Percentiles rank a stretch among this genome's conserved stretches.
These are phyloP conservation scores for Pharmacophagus antenor DNA, from an alignment of 2,888 invertebrate species.

Conservation along the genomic window DNA sequence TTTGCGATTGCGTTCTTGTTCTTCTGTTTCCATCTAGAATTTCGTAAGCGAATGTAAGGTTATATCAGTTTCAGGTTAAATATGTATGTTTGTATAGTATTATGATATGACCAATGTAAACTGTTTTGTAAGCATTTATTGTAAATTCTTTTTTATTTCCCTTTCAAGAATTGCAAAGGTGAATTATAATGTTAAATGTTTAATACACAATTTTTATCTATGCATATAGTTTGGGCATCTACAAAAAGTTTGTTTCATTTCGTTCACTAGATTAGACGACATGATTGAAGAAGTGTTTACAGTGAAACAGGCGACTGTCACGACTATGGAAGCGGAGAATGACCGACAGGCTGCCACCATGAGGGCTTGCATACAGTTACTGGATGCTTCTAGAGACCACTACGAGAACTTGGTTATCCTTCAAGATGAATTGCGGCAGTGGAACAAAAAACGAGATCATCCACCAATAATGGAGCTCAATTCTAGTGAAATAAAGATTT, in stretches of 20 bases:
- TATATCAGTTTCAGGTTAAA: background rate
- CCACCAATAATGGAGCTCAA: conserved; percentile 62
- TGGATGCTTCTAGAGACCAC: conserved; percentile 64
- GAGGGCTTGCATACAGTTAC: conserved; percentile 55
- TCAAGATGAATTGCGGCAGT: conserved; percentile 56
- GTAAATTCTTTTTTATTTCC: too few species aligned
- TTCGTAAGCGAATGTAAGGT: conserved; percentile 64
- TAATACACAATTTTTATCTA: too few species aligned
- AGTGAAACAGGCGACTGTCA: conserved; percentile 57
- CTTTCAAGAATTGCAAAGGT: too few species aligned
- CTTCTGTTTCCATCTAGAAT: conserved; percentile 65
- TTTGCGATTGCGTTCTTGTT: conserved; percentile 49
- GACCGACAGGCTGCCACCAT: conserved; percentile 56
- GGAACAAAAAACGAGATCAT: conserved; percentile 41
- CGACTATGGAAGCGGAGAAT: conserved; percentile 53
- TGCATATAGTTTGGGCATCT: too few species aligned
- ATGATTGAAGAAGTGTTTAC: conserved; percentile 62
- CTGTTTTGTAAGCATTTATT: too few species aligned
- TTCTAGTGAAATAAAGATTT: conserved; percentile 36
- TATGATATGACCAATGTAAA: too few species aligned
- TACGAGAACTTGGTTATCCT: conserved; percentile 65
- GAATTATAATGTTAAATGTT: too few species aligned
- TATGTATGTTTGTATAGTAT: too few species aligned
- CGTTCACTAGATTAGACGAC: conserved; percentile 49
- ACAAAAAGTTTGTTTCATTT: background rate